Evolutionary conservation across 2,888 invertebrate species (phyloP).

Genomic region (Dyspetes luteomarginatus): DNA sequence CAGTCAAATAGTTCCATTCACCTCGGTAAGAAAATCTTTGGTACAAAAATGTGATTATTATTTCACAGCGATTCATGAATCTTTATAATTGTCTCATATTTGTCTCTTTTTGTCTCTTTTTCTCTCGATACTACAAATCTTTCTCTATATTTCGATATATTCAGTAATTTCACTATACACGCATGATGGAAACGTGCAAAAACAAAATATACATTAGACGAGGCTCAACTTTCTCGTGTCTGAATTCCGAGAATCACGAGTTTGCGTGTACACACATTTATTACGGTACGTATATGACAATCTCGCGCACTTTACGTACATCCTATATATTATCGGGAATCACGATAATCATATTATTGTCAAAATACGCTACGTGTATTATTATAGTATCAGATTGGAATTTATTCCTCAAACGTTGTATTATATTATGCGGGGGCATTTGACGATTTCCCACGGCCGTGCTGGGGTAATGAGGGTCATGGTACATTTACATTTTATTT

Average conservation of each 20-base stretch:
- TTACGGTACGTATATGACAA: conserved; percentile 2
- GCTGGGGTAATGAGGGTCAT: no score
- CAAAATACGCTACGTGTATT: conserved; percentile 4
- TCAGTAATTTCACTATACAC: not conserved
- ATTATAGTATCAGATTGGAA: not conserved
- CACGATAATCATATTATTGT: conserved; percentile 14
- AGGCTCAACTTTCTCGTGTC: not conserved
- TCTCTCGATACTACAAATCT: not conserved
- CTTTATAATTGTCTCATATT: not conserved
- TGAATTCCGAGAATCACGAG: conserved; percentile 29
- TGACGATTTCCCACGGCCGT: no score
- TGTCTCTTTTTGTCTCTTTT: not conserved
- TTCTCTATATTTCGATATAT: no score
- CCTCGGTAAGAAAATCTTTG: no score
- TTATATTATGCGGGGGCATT: no score
- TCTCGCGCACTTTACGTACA: not conserved
- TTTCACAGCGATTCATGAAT: not conserved
- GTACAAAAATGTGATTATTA: not conserved
- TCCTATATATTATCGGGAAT: not conserved
- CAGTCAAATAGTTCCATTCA: no score
- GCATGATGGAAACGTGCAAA: not conserved
- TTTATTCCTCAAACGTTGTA: not conserved
- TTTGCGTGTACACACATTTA: conserved; percentile 13
- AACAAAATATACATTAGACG: conserved; percentile 33
- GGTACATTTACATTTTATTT: no score